Base-by-base conservation (phyloP, 2,113 vertebrate species). In the Bungarus multicinctus region DNA sequence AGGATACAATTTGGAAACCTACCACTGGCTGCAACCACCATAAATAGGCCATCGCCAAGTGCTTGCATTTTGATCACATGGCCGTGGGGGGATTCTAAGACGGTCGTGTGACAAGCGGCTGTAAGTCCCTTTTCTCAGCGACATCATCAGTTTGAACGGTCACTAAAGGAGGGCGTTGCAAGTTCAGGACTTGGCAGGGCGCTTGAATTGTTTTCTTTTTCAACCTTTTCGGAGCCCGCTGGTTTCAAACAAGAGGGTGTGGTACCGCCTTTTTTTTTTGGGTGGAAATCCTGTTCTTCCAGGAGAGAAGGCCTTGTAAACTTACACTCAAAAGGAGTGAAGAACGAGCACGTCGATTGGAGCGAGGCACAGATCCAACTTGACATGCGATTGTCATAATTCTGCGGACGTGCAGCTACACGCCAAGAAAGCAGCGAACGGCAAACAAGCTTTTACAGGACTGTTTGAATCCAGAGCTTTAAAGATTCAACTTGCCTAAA, bases 321-420 rank as follows among this genome's bases (percentile, higher is more conserved):
- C 95, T 95, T 95, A 92, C 47, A 93, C 93, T 96, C 96, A 94
- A 94, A 96, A 52, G 88, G 94, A 94, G 20, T 81, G 86, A 0
- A 0, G 90, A 89, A 43, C 6, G 0, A 87, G 95, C 94, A 89
- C 93, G 93, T 95, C 87, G 92, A 94, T 58, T 93, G 93, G 92
- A 94, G 18, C 93, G 85, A 90, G 50, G 95, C 94, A 91, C 94
- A 87, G 94, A 96, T 95, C 92, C 86, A 90, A 81, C 93, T 91
- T 95, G 18, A 90, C 91, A 30, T 95, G 30, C 90, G 95, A 95
- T 95, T 95, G 60, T 87, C 93, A 96, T 96, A 95, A 85, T 50
- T 90, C 85, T 30, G 0, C 30, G 93, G 96, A 22, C 97, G 88
- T 11, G 96, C 92, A 95, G 81, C n/a, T 90, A 89, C 97, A 95